Conservation (phyloP, 37 sponge, comb jelly and placozoan species). For the Crambe crambe region DNA sequence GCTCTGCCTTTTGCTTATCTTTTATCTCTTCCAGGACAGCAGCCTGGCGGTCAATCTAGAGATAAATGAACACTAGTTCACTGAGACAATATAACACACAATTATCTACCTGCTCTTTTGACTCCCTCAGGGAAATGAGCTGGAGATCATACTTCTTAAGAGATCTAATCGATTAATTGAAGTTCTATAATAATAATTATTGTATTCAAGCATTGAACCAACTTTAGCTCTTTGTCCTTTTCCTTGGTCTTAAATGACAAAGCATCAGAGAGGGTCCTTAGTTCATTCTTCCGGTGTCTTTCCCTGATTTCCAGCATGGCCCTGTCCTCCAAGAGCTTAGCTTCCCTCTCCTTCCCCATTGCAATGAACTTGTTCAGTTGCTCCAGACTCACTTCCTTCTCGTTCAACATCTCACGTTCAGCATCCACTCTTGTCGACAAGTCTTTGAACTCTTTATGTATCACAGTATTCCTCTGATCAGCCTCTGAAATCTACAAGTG, state of each 20-base stretch:
- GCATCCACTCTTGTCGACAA: background rate
- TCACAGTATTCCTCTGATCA: background rate
- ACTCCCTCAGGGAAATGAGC: conserved; percentile 22
- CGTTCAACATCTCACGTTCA: background rate
- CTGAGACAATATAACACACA: background rate
- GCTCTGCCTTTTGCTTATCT: background rate
- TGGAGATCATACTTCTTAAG: conserved; percentile 73
- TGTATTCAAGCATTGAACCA: background rate
- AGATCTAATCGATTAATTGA: background rate
- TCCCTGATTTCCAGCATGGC: conserved; percentile 70
- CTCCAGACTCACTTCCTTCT: conserved; percentile 15
- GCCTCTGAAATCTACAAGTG: conserved; percentile 10
- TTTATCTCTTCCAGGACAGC: conserved; percentile 1
- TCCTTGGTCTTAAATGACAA: conserved; percentile 45
- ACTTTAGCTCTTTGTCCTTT: conserved; percentile 57
- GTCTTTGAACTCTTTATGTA: background rate
- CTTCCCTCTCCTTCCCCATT: conserved; percentile 56
- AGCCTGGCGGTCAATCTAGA: background rate
- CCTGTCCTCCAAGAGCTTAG: conserved; percentile 66
- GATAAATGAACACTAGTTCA: background rate
- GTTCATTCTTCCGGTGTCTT: conserved; percentile 50
- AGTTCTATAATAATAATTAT: background rate
- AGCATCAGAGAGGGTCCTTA: conserved; percentile 40
- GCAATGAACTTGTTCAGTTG: conserved; percentile 11
- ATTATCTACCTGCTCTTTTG: conserved; percentile 20